Conservation (phyloP, 2,888 invertebrate species). For the Atethmia centrago region DNA sequence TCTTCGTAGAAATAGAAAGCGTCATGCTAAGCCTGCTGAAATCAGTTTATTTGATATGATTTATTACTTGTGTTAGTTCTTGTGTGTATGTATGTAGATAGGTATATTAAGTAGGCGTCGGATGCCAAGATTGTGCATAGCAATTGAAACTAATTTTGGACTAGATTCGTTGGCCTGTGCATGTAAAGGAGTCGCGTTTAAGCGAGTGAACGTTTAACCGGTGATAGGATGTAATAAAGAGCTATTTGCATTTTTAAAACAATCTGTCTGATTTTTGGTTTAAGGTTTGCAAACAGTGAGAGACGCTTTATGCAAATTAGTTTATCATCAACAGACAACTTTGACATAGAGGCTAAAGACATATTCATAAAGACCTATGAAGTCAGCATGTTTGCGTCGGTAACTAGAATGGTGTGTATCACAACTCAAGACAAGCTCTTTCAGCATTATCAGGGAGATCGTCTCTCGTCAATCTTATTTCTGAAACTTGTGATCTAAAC, state of each 20-base stretch:
- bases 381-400: too few relatives aligned
- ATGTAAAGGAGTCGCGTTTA: background rate
- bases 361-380: background rate
- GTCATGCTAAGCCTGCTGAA: too few relatives aligned
- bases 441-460: too few relatives aligned
- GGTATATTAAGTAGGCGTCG: constrained; percentile 33
- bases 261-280: too few relatives aligned
- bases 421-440: too few relatives aligned
- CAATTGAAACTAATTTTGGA: constrained; percentile 37
- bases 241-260: background rate
- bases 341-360: background rate
- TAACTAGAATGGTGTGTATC: too few relatives aligned
- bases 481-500: too few relatives aligned
- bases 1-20: too few relatives aligned
- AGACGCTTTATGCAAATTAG: background rate
- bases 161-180: constrained; percentile 23
- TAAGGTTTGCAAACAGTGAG: too few relatives aligned
- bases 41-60: constrained; percentile 60
- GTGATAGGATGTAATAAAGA: background rate
- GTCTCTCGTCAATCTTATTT: too few relatives aligned
- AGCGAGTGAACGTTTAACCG: background rate
- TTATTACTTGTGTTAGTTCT: constrained; percentile 48
- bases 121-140: constrained; percentile 47
- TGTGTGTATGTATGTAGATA: constrained; percentile 8
- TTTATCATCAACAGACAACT: background rate